Percentiles rank a stretch among this genome's conserved stretches.
Conservation (phyloP, 2,888 invertebrate genomes). For the Machimus rusticus region DNA sequence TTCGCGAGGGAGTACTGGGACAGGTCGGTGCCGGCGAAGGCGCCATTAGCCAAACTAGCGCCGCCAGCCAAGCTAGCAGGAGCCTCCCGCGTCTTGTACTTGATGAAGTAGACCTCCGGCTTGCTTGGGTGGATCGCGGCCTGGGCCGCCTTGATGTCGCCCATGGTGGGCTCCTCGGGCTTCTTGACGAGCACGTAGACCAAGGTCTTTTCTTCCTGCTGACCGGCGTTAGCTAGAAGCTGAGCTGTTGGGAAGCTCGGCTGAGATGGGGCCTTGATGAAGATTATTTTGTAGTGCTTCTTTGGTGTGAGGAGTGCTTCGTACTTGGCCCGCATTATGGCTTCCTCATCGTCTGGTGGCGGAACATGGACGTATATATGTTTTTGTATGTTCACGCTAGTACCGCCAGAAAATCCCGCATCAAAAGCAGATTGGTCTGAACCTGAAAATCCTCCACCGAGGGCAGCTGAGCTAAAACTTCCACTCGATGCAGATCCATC, state of each 20-base stretch:
- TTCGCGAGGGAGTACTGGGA: conserved; percentile 66
- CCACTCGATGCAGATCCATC: conserved; percentile 7
- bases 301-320: conserved; percentile 70
- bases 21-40: neutral
- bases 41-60: neutral
- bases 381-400: conserved; percentile 74
- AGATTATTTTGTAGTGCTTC: conserved; percentile 78
- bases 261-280: conserved; percentile 72
- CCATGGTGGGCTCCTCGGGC: conserved; percentile 71
- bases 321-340: conserved; percentile 69
- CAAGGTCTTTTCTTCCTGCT: conserved; percentile 74
- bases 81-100: conserved; percentile 71
- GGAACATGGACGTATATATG: conserved; percentile 89
- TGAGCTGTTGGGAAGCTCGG: conserved; percentile 69
- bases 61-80: conserved; percentile 27
- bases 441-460: conserved; percentile 5
- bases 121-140: conserved; percentile 72
- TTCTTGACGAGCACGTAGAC: conserved; percentile 76
- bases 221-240: conserved; percentile 66
- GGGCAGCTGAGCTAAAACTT: conserved; percentile 15
- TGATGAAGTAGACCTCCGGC: conserved; percentile 76
- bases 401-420: neutral
- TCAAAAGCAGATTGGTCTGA: conserved; percentile 4
- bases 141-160: conserved; percentile 60
- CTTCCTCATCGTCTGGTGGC: conserved; percentile 79